Evolutionary conservation across 2,888 invertebrate genomes (phyloP).

Genomic region (Dolichomitus sp.): DNA sequence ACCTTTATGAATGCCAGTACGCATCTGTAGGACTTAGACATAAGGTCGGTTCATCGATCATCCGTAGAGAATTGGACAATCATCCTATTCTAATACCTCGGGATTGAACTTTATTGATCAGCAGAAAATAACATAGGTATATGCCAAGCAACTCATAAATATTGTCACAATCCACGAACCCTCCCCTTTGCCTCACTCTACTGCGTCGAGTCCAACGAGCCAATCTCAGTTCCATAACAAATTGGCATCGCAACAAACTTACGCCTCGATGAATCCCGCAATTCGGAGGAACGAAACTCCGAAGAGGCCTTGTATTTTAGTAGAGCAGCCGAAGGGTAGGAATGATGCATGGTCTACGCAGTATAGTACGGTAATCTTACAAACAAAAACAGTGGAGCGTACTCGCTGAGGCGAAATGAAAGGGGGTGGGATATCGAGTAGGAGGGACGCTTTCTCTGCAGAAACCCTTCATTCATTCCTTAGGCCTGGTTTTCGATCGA

Average conservation of each 20-base stretch:
- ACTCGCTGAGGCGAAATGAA: conserved; percentile 20
- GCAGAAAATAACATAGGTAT: neutral
- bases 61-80: conserved; percentile 8
- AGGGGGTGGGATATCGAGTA: conserved; percentile 33
- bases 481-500: conserved; percentile 51
- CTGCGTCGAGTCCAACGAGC: conserved; percentile 43
- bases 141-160: conserved; percentile 39
- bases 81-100: neutral
- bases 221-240: conserved; percentile 64
- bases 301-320: conserved; percentile 8
- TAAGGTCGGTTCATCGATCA: neutral
- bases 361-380: conserved; percentile 65
- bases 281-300: conserved; percentile 58
- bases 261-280: conserved; percentile 71
- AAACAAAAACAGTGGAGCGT: conserved; percentile 67
- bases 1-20: conserved; percentile 1
- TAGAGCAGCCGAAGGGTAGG: conserved; percentile 50
- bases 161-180: conserved; percentile 24
- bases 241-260: conserved; percentile 76
- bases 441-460: conserved; percentile 47
- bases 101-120: conserved; percentile 33
- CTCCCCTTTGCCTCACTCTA: neutral
- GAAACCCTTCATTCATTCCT: conserved; percentile 40
- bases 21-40: neutral
- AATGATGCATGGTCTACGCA: conserved; percentile 66